Evolutionary conservation across 2,797 vertebrate genomes (phyloP), one percentile per base, ranked within the genome.

Genomic region (Coranthus polyacanthus): DNA sequence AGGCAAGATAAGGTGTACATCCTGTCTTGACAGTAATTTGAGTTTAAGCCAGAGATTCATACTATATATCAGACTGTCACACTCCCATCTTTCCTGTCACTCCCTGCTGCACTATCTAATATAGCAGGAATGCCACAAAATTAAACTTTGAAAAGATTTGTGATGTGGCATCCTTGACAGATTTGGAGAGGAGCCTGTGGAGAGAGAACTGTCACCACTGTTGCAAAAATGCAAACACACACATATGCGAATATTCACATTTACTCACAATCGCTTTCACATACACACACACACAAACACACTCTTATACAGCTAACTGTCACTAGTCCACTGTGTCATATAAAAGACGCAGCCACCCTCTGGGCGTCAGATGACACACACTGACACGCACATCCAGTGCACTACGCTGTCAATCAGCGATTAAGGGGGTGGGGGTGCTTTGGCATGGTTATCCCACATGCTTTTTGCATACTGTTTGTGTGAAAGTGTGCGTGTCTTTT

Each of bases 131-230:
- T 78, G 82, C 72, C 79, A 87, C 62, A 68, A 81, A 89, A 83
- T 82, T 75, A 68, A 87, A 85, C 83, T 86, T 83, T 76, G 72
- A 84, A 85, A 85, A 84, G 67, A 87, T 88, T 86, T 85, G 71
- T 88, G 74, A 85, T 83, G 77, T 80, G 80, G 79, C 87, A 78
- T 82, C 49, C 64, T 64, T 87, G 88, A 83, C 86, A 86, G 77
- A 78, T 85, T 82, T 84, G 77, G 82, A 84, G 84, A 32, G 50
- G 67, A 75, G 75, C 72, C 72, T 61, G 82, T 78, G 69, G 81
- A 86, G 83, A 75, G 73, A 80, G 74, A 75, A 75, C 80, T 86
- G 81, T 81, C 80, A 79, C 54, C 46, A 41, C 29, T 52, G 52
- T 52, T 75, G 18, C 44, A 42, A 17, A 56, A 46, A 20, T 29